These are phyloP conservation scores for Teleogryllus oceanicus DNA, from an alignment of 2,888 invertebrate genomes.

Conservation along the genomic window DNA sequence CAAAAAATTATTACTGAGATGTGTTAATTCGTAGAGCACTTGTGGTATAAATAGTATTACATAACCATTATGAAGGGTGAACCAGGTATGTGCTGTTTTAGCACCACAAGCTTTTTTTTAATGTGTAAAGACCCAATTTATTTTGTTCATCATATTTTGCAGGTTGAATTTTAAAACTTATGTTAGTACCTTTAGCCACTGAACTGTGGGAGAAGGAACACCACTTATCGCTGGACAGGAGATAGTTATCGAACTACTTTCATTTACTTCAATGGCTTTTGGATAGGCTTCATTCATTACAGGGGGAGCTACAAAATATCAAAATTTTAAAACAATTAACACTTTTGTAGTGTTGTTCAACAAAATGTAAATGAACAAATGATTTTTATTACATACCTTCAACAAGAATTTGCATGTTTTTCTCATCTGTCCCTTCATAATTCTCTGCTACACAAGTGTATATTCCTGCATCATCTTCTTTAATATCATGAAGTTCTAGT, in stretches of 20 bases:
- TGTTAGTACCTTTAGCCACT: conserved; percentile 40
- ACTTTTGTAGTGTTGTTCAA: neutral
- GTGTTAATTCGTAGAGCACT: too few relatives aligned
- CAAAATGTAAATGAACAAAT: neutral
- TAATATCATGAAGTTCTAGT: neutral
- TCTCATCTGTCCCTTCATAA: conserved; percentile 49
- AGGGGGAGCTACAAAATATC: conserved; percentile 38
- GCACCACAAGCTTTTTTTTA: too few relatives aligned
- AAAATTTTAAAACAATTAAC: too few relatives aligned
- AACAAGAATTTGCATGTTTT: conserved; percentile 41
- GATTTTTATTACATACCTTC: conserved; percentile 40
- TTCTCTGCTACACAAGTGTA: conserved; percentile 59
- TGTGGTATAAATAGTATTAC: too few relatives aligned
- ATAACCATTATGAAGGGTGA: too few relatives aligned
- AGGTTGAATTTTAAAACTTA: neutral
- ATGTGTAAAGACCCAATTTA: too few relatives aligned
- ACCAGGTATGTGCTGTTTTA: too few relatives aligned
- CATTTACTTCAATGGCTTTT: conserved; percentile 38
- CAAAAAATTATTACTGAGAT: too few relatives aligned
- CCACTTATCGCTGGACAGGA: conserved; percentile 42
- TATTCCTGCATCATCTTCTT: conserved; percentile 44
- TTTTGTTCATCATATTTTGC: too few relatives aligned
- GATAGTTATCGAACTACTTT: conserved; percentile 40
- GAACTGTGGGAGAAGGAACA: conserved; percentile 38
- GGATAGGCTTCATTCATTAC: conserved; percentile 30